A percentile compares a stretch with the other conserved stretches of the same genome.
Conservation (phyloP, 2,888 invertebrate species). For the Agrotis ipsilon region DNA sequence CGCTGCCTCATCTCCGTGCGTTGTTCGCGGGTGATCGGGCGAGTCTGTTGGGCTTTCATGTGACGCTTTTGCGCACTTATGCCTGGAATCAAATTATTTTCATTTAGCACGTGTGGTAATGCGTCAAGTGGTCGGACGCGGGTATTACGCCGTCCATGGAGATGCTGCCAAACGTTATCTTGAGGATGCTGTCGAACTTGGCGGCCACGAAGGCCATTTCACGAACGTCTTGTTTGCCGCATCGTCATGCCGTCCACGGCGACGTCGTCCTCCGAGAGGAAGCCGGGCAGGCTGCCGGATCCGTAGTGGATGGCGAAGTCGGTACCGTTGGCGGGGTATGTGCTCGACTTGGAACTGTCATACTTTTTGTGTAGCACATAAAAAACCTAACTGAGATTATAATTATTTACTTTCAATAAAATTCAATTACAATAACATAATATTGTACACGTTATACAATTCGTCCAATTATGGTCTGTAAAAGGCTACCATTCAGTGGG, state of each 20-base stretch:
- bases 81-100: slow-evolving; percentile 68
- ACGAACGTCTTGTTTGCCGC: slow-evolving; percentile 97
- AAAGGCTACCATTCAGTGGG: no score
- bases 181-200: slow-evolving; percentile 99
- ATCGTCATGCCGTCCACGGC: slow-evolving; percentile 95
- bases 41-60: slow-evolving; percentile 79
- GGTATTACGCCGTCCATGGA: no score
- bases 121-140: no score
- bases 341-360: slow-evolving; percentile 95
- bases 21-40: slow-evolving; percentile 93
- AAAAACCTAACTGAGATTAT: no score
- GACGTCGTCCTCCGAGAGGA: slow-evolving; percentile 97
- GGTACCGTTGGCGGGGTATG: slow-evolving; percentile 97
- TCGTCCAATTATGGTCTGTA: no score
- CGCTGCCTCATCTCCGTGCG: slow-evolving; percentile 95
- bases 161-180: slow-evolving; percentile 96
- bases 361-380: slow-evolving; percentile 98
- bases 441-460: no score
- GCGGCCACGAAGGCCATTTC: slow-evolving; percentile 99
- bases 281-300: slow-evolving; percentile 98
- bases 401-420: no score
- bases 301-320: slow-evolving; percentile 98
- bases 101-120: no score
- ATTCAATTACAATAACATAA: no score
- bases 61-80: slow-evolving; percentile 87